A percentile compares a stretch with the other conserved stretches of the same genome.
Conservation (phyloP, 2,888 invertebrate species). For the Clistopyga incitator region DNA sequence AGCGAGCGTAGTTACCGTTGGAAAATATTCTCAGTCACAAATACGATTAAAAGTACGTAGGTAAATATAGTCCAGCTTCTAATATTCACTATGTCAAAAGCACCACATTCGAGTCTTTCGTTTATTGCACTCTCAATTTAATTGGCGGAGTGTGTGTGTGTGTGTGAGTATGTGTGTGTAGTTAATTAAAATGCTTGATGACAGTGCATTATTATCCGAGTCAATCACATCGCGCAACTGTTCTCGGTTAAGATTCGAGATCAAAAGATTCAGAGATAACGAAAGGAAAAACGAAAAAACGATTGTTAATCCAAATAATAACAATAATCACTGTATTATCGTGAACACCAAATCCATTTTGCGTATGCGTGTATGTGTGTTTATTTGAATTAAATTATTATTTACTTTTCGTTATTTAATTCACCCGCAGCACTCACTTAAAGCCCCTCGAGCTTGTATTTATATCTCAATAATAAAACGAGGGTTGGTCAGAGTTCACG, state of each 20-base stretch:
- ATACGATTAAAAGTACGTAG: slow-evolving; percentile 33
- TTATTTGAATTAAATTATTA: too few species aligned
- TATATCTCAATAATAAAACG: slow-evolving; percentile 39
- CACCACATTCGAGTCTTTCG: slow-evolving; percentile 39
- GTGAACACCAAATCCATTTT: slow-evolving; percentile 57
- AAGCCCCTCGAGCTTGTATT: slow-evolving; percentile 10
- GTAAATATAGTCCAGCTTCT: slow-evolving; percentile 32
- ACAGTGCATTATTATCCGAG: slow-evolving; percentile 29
- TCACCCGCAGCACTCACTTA: slow-evolving; percentile 29
- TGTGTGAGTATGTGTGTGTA: not conserved
- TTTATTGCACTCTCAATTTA: slow-evolving; percentile 32
- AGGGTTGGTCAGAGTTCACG: slow-evolving; percentile 60
- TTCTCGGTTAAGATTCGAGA: slow-evolving; percentile 13
- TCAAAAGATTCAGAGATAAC: not conserved
- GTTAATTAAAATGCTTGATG: too few species aligned
- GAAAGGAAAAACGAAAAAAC: not conserved
- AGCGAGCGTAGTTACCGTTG: slow-evolving; percentile 29
- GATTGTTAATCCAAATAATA: not conserved
- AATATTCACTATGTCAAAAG: slow-evolving; percentile 41
- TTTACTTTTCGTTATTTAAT: slow-evolving; percentile 37
- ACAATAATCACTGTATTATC: slow-evolving; percentile 67
- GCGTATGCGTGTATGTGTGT: too few species aligned
- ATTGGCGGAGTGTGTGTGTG: slow-evolving; percentile 7
- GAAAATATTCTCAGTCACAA: slow-evolving; percentile 45
- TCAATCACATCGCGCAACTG: slow-evolving; percentile 38